Conservation (phyloP, 2,888 invertebrate species). For the Plebejus anna region DNA sequence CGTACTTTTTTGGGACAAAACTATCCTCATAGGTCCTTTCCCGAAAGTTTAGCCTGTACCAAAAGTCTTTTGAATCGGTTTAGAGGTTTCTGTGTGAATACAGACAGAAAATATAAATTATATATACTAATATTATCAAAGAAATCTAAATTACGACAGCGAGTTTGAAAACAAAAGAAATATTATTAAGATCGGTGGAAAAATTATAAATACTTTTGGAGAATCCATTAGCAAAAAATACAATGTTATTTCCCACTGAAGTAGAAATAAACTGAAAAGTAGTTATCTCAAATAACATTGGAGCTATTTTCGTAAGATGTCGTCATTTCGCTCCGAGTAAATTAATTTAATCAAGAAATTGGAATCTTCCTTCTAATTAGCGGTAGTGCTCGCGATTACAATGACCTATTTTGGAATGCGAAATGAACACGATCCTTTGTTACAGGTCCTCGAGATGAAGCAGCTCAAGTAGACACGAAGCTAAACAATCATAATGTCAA, state of each 20-base stretch:
- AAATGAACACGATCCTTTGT: background rate
- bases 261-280: background rate
- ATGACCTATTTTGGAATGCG: background rate
- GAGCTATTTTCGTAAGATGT: background rate
- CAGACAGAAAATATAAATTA: too few relatives aligned
- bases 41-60: too few relatives aligned
- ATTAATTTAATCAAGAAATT: conserved; percentile 4
- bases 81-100: too few relatives aligned
- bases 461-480: background rate
- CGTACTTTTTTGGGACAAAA: too few relatives aligned
- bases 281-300: background rate
- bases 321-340: background rate
- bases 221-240: conserved; percentile 6
- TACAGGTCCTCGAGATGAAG: background rate
- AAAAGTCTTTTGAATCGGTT: too few relatives aligned
- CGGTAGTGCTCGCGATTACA: conserved; percentile 1
- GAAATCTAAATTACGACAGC: background rate
- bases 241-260: background rate
- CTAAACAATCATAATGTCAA: conserved; percentile 28
- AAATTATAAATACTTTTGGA: background rate
- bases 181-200: background rate
- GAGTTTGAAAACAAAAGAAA: background rate
- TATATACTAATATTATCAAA: too few relatives aligned
- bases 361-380: background rate
- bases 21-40: too few relatives aligned